phyloP scores from a whole-genome alignment of 2,113 vertebrate genomes.

The Forbesichthys agassizii region DNA sequence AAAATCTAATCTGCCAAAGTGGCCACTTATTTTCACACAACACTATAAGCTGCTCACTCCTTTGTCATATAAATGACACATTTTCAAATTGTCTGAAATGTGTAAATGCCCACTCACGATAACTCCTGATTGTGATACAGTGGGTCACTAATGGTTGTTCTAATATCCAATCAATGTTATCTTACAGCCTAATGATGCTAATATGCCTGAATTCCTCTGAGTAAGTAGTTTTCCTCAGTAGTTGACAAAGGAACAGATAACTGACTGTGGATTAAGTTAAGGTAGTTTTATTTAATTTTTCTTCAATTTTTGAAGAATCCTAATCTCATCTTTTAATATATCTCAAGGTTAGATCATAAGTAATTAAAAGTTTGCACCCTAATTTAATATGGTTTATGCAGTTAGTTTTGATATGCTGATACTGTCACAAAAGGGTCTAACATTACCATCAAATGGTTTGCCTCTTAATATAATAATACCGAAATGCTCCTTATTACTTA shows the following conservation, averaged over 20 bases:
- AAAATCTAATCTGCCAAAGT: slow-evolving; percentile 66
- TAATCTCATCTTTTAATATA: too few species aligned
- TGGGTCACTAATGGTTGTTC: slow-evolving; percentile 24
- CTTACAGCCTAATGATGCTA: background rate
- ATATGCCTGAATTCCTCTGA: background rate
- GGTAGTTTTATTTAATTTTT: too few species aligned
- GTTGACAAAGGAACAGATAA: background rate
- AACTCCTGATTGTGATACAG: slow-evolving; percentile 22
- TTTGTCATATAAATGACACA: slow-evolving; percentile 34
- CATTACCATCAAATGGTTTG: too few species aligned
- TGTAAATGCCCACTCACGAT: slow-evolving; percentile 20
- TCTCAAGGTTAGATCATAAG: too few species aligned
- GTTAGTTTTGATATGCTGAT: too few species aligned
- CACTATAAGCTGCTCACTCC: slow-evolving; percentile 38
- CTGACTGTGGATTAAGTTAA: too few species aligned
- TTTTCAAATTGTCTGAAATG: slow-evolving; percentile 30
- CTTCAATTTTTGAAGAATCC: slow-evolving; percentile 22
- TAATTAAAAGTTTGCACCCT: too few species aligned
- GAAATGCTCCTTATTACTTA: too few species aligned
- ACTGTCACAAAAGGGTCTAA: too few species aligned
- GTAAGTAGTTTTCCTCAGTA: background rate
- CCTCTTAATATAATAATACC: too few species aligned
- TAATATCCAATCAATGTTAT: slow-evolving; percentile 36
- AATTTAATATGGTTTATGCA: too few species aligned
- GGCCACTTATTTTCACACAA: slow-evolving; percentile 47